Percentiles rank a stretch among this genome's conserved stretches.
Conservation (phyloP, 37 sponge, comb jelly and placozoan species). For the Chondrosia reniformis region DNA sequence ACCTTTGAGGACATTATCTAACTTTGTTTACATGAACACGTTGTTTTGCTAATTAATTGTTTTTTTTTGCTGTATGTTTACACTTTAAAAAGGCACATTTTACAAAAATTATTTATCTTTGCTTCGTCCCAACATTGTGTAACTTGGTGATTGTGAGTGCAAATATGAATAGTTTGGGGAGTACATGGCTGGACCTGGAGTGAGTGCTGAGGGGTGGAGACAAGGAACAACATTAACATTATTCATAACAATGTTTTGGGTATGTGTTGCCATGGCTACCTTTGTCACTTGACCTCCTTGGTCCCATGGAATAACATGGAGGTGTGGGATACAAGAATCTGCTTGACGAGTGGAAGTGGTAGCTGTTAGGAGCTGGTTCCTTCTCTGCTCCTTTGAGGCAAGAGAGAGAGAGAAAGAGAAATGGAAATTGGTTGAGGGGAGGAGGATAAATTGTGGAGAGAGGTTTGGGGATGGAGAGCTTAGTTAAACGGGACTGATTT, state of each 20-base stretch:
- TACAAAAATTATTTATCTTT: neutral
- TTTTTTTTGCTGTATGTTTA: neutral
- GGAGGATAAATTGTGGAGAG: too few species aligned
- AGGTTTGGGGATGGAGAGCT: too few species aligned
- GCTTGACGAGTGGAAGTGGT: conserved; percentile 11
- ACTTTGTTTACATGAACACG: neutral
- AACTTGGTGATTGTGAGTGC: conserved; percentile 22
- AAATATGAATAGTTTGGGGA: conserved; percentile 26
- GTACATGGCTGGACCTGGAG: conserved; percentile 70
- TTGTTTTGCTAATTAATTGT: conserved; percentile 1
- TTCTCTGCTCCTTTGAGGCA: neutral
- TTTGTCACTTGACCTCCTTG: neutral
- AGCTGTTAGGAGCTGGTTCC: conserved; percentile 37
- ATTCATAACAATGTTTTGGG: neutral
- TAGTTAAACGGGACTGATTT: too few species aligned
- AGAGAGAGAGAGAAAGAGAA: too few species aligned
- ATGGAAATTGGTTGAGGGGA: too few species aligned
- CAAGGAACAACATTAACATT: neutral
- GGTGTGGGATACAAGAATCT: neutral
- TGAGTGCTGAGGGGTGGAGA: conserved; percentile 2
- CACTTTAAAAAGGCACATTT: neutral
- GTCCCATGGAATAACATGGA: conserved; percentile 46
- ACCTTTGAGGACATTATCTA: neutral
- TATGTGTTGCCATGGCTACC: neutral
- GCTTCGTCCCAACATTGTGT: conserved; percentile 6